Conservation (phyloP, 2,888 invertebrate species). For the Auanema freiburgensis region DNA sequence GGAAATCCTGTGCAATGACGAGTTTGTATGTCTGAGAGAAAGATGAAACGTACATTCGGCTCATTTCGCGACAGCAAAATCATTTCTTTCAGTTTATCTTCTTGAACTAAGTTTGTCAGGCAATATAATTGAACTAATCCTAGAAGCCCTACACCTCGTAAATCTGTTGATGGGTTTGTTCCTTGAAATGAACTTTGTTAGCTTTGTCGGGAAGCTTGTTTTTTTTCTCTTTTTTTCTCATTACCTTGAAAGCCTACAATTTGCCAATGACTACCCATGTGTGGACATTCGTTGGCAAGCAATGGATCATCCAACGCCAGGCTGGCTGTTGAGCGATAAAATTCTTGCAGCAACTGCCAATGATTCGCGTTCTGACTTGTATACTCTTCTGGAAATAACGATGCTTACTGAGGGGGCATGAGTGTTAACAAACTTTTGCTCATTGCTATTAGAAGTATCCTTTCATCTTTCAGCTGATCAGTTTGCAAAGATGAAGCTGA, state of each 20-base stretch:
- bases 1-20: slow-evolving; percentile 38
- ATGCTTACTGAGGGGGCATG: neutral
- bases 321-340: slow-evolving; percentile 19
- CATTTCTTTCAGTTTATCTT: slow-evolving; percentile 24
- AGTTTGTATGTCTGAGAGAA: neutral
- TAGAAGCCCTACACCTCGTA: slow-evolving; percentile 37
- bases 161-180: slow-evolving; percentile 40
- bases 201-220: neutral
- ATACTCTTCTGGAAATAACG: slow-evolving; percentile 16
- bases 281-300: slow-evolving; percentile 18
- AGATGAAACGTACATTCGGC: slow-evolving; percentile 26
- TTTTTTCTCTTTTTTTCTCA: neutral
- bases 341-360: slow-evolving; percentile 35
- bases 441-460: slow-evolving; percentile 15
- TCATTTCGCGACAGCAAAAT: slow-evolving; percentile 32
- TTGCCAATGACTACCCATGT: slow-evolving; percentile 38
- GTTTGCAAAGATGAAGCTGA: neutral
- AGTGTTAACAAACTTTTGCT: slow-evolving; percentile 10
- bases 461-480: slow-evolving; percentile 15
- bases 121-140: slow-evolving; percentile 40
- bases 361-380: slow-evolving; percentile 18
- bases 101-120: slow-evolving; percentile 20
- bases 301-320: slow-evolving; percentile 14
- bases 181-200: slow-evolving; percentile 9
- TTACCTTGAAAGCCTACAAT: slow-evolving; percentile 39